Conservation (phyloP, 2,888 invertebrate genomes). For the Rhamnusium bicolor region DNA sequence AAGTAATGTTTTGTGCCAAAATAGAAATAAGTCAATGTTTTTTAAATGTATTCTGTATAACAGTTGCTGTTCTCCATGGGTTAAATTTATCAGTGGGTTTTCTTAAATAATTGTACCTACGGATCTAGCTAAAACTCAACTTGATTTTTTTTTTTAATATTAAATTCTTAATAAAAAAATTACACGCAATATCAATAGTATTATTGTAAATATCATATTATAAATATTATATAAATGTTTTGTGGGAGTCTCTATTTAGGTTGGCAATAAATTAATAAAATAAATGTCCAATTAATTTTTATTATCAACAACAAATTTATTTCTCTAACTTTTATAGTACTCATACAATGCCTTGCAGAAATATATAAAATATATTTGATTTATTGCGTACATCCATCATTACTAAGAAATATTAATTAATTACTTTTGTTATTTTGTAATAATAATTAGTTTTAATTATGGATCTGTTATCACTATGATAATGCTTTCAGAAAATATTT, state of each 20-base stretch:
- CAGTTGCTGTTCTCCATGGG: no score
- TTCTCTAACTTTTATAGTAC: not conserved
- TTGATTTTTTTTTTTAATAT: no score
- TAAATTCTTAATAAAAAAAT: no score
- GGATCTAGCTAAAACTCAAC: no score
- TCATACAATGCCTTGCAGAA: not conserved
- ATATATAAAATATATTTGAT: not conserved
- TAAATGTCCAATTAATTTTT: constrained; percentile 3
- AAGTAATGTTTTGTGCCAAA: no score
- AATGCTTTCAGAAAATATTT: constrained; percentile 11
- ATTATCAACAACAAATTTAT: not conserved
- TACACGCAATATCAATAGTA: not conserved
- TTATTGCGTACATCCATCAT: constrained; percentile 9
- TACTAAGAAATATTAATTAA: constrained; percentile 14
- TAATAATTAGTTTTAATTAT: constrained; percentile 26
- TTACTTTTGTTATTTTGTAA: constrained; percentile 25
- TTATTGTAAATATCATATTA: constrained; percentile 15
- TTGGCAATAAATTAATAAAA: constrained; percentile 3
- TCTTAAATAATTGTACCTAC: no score
- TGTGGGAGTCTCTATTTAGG: constrained; percentile 3
- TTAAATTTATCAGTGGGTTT: no score
- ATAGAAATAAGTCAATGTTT: no score
- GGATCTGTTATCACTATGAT: constrained; percentile 13
- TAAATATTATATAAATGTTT: constrained; percentile 1
- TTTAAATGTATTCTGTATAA: no score